Evolutionary conservation across 2,797 vertebrate genomes (phyloP).

Genomic region (Schizopygopsis pylzovi): DNA sequence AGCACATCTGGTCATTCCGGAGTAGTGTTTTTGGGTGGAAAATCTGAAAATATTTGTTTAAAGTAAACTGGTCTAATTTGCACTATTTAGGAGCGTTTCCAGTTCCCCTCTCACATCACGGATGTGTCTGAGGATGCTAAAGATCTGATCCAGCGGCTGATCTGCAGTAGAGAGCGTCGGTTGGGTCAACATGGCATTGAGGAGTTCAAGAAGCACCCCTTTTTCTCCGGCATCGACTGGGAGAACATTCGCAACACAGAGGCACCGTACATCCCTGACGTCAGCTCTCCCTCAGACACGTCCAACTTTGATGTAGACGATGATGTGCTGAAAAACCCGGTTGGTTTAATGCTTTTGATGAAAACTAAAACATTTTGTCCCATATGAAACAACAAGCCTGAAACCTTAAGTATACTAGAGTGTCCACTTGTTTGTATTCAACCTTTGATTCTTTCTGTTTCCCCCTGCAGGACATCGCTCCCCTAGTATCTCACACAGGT

Average conservation of each 20-base stretch:
- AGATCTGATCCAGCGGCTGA: conserved; percentile 93
- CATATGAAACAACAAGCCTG: background rate
- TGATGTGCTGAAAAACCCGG: conserved; percentile 91
- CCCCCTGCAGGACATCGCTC: conserved; percentile 85
- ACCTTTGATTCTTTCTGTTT: background rate
- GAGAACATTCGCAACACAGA: conserved; percentile 90
- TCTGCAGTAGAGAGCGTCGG: conserved; percentile 89
- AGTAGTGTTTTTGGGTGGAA: background rate
- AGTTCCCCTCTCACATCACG: conserved; percentile 90
- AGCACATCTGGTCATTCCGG: background rate
- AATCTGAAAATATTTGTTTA: too few species aligned
- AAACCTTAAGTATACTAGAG: background rate
- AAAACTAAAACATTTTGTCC: background rate
- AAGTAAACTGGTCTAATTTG: conserved; percentile 2
- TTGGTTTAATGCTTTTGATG: conserved; percentile 72
- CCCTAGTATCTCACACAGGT: conserved; percentile 88
- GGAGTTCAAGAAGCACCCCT: conserved; percentile 91
- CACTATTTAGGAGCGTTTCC: conserved; percentile 88
- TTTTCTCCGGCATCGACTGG: conserved; percentile 93
- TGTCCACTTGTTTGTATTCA: background rate
- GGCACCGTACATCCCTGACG: conserved; percentile 95
- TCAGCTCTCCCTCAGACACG: conserved; percentile 97
- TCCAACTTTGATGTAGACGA: conserved; percentile 98
- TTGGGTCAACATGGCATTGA: conserved; percentile 91
- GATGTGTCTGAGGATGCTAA: conserved; percentile 94